Evolutionary conservation across 2,797 vertebrate species (phyloP), one percentile per base, ranked within the genome.

Genomic region (Gadopsis bispinosus): DNA sequence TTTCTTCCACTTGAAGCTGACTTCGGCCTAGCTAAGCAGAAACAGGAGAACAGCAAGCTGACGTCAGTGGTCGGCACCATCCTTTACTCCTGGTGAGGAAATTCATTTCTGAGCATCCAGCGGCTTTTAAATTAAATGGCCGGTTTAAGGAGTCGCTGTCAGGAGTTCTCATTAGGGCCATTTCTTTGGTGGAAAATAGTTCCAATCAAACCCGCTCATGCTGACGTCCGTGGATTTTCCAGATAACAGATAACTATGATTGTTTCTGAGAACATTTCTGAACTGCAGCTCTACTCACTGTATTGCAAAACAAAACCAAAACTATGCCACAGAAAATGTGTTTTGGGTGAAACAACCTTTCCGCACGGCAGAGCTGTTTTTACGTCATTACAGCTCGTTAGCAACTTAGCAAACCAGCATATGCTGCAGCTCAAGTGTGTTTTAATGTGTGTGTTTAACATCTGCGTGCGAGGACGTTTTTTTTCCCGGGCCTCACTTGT

Each of bases 11-110:
- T 88, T 93, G 16, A 83, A 98, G 96, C 97, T 87, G 97, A 97
- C 91, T 99, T 98, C 69, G 96, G 96, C 51, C 96, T 99, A 9
- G 97, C 97, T 20, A 98, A 99, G 83, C 96, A 97, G 92, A 98
- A 99, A 65, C 95, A 97, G 88, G 97, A 97, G 90, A 97, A 95
- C 89, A 95, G 96, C 92, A 97, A 96, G 86, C 93, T 98, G 47
- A 96, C 91, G 0, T 98, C 96, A 0, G 94, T 97, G 80, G 97
- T 99, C 41, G 96, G 97, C 89, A 96, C 97, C 41, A 97, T 98
- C 86, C 93, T 98, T 4, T 97, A 97, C 86, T 97, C 94, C 39
- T 97, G 97, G 96, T 98, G 94, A 96, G 91, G 54, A 86, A n/a
- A 65, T 65, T 58, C 2, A 33, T 1, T 1, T 45, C 48, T n/a